Conservation (phyloP, 2,888 invertebrate species). For the Nemotelus pantherinus region DNA sequence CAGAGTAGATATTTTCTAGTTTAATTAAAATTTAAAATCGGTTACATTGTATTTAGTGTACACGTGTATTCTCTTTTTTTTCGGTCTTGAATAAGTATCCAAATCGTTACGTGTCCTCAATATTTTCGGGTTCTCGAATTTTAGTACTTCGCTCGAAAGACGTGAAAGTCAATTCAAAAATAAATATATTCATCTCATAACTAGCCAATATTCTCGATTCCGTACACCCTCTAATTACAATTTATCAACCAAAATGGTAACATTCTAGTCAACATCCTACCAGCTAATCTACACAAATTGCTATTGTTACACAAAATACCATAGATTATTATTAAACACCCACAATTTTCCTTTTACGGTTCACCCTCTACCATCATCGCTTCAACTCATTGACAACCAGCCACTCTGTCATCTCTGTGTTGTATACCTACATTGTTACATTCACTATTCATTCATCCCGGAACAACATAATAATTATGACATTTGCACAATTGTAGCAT, state of each 20-base stretch:
- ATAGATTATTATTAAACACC: conserved; percentile 6
- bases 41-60: no score
- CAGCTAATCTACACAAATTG: conserved; percentile 30
- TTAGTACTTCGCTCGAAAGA: no score
- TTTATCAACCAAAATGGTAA: conserved; percentile 13
- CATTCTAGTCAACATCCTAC: background rate
- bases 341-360: background rate
- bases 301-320: conserved; percentile 24
- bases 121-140: no score
- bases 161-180: no score
- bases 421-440: background rate
- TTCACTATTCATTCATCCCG: conserved; percentile 4
- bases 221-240: background rate
- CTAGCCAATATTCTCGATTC: no score
- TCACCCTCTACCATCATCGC: background rate
- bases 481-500: conserved; percentile 45
- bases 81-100: no score
- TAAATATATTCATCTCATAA: no score
- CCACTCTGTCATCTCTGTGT: background rate
- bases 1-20: no score
- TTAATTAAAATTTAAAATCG: no score
- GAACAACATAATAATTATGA: conserved; percentile 41
- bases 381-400: background rate
- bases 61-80: no score
- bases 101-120: no score